Percentiles rank a stretch among this genome's conserved stretches.
Evolutionary conservation across 35 echinoderm and acorn worm genomes (phyloP).

Genomic region (Apostichopus japonicus): DNA sequence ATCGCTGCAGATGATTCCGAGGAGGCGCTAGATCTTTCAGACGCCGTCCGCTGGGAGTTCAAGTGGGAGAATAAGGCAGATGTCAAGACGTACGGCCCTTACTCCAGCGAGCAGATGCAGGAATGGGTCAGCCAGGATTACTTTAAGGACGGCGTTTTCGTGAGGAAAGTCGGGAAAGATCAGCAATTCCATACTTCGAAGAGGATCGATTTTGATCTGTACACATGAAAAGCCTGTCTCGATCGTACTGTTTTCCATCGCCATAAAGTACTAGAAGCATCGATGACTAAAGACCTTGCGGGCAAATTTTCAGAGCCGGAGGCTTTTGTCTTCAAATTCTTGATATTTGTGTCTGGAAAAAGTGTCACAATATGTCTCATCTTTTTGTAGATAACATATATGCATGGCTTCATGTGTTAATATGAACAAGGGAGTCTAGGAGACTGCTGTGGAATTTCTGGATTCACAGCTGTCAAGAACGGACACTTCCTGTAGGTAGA

Average conservation of each 20-base stretch:
- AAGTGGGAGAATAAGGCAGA: slow-evolving; percentile 88
- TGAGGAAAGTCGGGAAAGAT: slow-evolving; percentile 76
- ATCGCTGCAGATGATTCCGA: neutral
- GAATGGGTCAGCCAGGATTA: slow-evolving; percentile 91
- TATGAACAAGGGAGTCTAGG: too few species aligned
- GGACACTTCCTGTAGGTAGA: too few species aligned
- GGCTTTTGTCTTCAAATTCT: neutral
- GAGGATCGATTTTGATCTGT: slow-evolving; percentile 95
- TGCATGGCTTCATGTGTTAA: too few species aligned
- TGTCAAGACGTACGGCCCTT: slow-evolving; percentile 89
- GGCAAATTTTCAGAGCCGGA: neutral
- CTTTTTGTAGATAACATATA: too few species aligned
- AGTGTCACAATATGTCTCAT: too few species aligned
- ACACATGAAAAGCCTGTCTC: slow-evolving; percentile 40
- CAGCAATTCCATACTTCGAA: slow-evolving; percentile 76
- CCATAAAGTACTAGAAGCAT: neutral
- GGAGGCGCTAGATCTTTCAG: slow-evolving; percentile 20
- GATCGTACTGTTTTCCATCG: neutral
- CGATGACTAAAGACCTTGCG: neutral
- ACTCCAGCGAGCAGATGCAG: slow-evolving; percentile 90
- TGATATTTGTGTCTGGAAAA: too few species aligned
- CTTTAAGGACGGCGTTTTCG: slow-evolving; percentile 84
- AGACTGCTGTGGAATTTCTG: too few species aligned
- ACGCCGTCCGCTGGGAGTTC: slow-evolving; percentile 87
- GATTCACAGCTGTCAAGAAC: too few species aligned